These are phyloP conservation scores for Microhierax caerulescens DNA, from an alignment of 2,797 vertebrate genomes.

Conservation along the genomic window DNA sequence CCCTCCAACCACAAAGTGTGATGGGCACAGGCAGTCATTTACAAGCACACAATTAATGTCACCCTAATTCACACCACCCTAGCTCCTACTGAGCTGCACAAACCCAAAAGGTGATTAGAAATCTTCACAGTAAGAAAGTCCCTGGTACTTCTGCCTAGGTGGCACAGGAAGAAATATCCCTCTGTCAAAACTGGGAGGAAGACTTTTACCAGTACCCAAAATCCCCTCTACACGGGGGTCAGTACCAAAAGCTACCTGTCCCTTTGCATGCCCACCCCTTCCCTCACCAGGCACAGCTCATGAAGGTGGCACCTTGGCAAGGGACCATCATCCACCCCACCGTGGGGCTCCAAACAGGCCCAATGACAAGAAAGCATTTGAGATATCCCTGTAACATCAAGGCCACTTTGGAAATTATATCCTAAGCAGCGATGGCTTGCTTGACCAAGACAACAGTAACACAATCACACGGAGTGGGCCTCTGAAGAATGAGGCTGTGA, in stretches of 20 bases:
- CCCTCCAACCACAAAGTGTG: not conserved
- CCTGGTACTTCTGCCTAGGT: not conserved
- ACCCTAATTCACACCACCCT: not conserved
- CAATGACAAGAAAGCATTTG: not conserved
- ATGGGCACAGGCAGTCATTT: not conserved
- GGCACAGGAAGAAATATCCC: not conserved
- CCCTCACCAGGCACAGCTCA: not conserved
- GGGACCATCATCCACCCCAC: not conserved
- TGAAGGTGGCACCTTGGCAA: not conserved
- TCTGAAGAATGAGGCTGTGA: not conserved
- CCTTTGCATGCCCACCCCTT: not conserved
- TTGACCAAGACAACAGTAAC: not conserved
- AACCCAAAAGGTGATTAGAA: not conserved
- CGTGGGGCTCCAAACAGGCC: fast-evolving
- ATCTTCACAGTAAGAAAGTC: not conserved
- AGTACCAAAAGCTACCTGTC: not conserved
- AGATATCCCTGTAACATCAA: not conserved
- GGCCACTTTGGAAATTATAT: not conserved
- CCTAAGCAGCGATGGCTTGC: not conserved
- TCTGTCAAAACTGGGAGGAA: not conserved
- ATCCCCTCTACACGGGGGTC: not conserved
- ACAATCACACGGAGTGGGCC: not conserved
- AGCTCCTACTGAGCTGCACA: not conserved
- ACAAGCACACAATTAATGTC: fast-evolving
- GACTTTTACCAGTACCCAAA: not conserved